These are phyloP conservation scores for Spinibarbus caldwelli DNA, from an alignment of 2,797 vertebrate species.

Conservation along the genomic window DNA sequence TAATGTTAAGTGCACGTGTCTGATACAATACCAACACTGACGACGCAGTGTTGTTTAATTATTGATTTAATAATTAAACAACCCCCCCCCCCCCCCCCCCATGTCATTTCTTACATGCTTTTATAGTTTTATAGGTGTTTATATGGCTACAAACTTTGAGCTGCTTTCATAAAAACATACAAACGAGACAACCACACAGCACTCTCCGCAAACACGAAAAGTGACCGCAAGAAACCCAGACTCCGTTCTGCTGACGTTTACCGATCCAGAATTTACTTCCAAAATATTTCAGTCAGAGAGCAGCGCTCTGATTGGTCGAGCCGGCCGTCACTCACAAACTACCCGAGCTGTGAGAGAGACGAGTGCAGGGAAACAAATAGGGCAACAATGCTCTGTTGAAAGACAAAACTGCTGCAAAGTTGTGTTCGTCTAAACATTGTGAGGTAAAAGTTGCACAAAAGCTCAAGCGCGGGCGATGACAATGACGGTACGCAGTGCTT, in stretches of 20 bases:
- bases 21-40: too few species aligned
- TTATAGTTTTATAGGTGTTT: neutral
- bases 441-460: neutral
- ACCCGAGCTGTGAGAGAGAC: constrained; percentile 37
- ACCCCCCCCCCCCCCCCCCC: too few species aligned
- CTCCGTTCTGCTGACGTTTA: constrained; percentile 9
- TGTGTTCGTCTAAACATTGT: constrained; percentile 6
- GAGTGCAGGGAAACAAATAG: constrained; percentile 53
- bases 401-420: constrained; percentile 41
- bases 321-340: constrained; percentile 54
- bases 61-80: too few species aligned
- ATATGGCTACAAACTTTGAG: neutral
- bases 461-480: neutral
- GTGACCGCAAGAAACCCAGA: constrained; percentile 8
- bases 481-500: neutral
- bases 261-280: too few species aligned
- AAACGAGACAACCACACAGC: neutral
- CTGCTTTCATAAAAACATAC: neutral
- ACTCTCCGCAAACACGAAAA: neutral
- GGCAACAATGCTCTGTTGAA: constrained; percentile 40
- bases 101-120: neutral
- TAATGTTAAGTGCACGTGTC: too few species aligned
- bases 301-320: constrained; percentile 59
- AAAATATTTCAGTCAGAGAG: constrained; percentile 34
- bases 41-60: too few species aligned